phyloP scores from a whole-genome alignment of 53 echinoderm and acorn worm genomes.

The Zoroaster sp. region DNA sequence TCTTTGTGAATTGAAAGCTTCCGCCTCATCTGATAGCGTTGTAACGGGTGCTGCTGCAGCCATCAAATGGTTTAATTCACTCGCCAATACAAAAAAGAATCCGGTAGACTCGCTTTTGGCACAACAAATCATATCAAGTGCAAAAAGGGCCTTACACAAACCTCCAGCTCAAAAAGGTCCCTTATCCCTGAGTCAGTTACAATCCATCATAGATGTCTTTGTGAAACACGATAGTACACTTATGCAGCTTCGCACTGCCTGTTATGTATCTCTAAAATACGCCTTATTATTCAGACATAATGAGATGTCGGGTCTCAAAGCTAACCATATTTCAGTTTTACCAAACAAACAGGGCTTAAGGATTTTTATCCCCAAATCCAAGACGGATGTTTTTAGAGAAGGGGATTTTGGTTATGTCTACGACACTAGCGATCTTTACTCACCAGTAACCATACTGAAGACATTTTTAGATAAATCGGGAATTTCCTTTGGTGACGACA shows the following conservation, averaged over 20 bases:
- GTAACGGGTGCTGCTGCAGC: background rate
- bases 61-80: background rate
- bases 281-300: slow-evolving; percentile 2
- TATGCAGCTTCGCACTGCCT: background rate
- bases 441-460: background rate
- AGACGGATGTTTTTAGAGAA: slow-evolving; percentile 7
- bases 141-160: background rate
- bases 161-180: background rate
- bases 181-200: background rate
- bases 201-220: background rate
- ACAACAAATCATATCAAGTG: background rate
- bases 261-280: background rate
- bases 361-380: slow-evolving; percentile 22
- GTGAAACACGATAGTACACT: background rate
- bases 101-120: background rate
- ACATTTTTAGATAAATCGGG: background rate
- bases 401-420: background rate
- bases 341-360: background rate
- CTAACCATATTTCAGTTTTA: slow-evolving; percentile 2
- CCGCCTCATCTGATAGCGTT: background rate
- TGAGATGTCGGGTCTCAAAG: background rate
- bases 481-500: background rate
- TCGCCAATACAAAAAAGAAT: background rate
- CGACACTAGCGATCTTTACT: background rate
- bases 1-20: background rate